Base-by-base conservation (phyloP, 2,888 invertebrate genomes). In the Catocala sponsa region DNA sequence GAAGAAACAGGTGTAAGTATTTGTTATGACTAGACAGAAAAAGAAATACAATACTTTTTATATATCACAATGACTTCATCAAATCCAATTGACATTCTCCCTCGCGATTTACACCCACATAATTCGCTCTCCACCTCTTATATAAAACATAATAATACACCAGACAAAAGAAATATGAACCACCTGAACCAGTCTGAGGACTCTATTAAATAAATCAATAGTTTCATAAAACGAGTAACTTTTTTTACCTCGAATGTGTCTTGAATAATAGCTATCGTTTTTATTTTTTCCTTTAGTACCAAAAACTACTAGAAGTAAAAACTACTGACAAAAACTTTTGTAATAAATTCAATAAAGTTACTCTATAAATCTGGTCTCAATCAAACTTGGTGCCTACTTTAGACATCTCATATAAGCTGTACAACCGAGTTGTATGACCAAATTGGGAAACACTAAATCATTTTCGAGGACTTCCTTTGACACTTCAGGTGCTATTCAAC, bases 351-450 rank as follows among this genome's bases (percentile, higher is more conserved):
- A 49, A 10, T 38, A 35, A 75, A 76, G 64, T 76, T 65, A 38
- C 32, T 43, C 55, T 63, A 75, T 76, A 76, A 78, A 76, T 76
- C 73, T 67, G 49, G 57, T 33, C 44, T 68, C 76, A 68, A 78
- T 72, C 78, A 75, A 72, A 78, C 76, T 76, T 70, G 54, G 55
- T 55, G 59, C 44, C 63, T 58, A 65, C 66, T 69, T 64, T 65
- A 64, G 56, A 50, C 61, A 64, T 66, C 25, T 43, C 51, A n/a
- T 50, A 54, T 63, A 63, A 57, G 57, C 56, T 67, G 46, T 15
- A 13, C 46, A 46, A 13, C 15, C 15, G 55, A 55, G 65, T 60
- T 59, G 59, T 59, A 66, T n/a, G 55, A 41, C 62, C 56, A 74
- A 58, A 72, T 78, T 54, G 63, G 63, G 75, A 42, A 52, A 49